Percentiles rank a stretch among this genome's conserved stretches.
These are phyloP conservation scores for Zaprionus camerounensis DNA, from an alignment of 1,140 invertebrate species.

Conservation along the genomic window DNA sequence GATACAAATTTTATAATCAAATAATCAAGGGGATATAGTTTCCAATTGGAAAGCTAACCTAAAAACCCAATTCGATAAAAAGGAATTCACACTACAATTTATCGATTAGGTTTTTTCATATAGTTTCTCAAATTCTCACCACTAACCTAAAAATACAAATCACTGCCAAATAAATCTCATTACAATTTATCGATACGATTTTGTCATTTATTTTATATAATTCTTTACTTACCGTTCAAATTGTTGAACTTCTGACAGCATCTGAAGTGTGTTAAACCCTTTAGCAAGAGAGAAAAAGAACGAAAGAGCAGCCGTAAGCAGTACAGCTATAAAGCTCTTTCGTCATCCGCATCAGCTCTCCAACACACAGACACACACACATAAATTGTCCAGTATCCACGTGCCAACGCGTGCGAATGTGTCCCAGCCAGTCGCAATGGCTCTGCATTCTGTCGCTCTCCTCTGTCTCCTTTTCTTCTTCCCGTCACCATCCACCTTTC, in stretches of 20 bases:
- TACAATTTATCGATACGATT: no score
- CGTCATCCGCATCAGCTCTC: slow-evolving; percentile 40
- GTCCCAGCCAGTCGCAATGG: slow-evolving; percentile 22
- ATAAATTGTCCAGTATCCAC: slow-evolving; percentile 20
- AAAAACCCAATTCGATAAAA: no score
- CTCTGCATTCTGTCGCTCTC: slow-evolving; percentile 7
- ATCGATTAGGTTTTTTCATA: no score
- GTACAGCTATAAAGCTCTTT: slow-evolving; percentile 26
- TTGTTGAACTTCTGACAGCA: neutral
- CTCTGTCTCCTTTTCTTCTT: neutral
- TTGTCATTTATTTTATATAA: no score
- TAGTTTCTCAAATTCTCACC: no score
- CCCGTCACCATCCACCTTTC: neutral
- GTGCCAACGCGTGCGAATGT: slow-evolving; percentile 45
- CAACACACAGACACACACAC: slow-evolving; percentile 27
- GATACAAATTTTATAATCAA: no score
- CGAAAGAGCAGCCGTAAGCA: no score
- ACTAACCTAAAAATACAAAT: no score
- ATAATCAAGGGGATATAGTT: no score
- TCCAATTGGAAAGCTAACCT: no score
- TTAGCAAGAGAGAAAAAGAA: neutral
- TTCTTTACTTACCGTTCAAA: neutral
- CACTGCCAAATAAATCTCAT: no score
- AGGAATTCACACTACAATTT: no score
- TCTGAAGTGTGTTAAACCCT: slow-evolving; percentile 5